phyloP scores from a whole-genome alignment of 2,797 vertebrate species.

The Toxotes lorentzi region DNA sequence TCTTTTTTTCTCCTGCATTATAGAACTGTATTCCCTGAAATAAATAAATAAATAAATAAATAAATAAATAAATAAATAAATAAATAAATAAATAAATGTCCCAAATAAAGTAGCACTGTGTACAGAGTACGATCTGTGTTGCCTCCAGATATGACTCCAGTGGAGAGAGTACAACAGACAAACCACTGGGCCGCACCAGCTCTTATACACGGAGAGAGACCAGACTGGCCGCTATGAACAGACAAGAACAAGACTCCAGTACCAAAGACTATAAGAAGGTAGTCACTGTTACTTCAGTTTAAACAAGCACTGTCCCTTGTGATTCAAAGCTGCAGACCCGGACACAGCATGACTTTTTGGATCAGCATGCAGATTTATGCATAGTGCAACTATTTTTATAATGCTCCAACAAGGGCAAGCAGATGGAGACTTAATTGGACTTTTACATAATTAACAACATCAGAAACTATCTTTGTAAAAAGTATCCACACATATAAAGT shows the following conservation, averaged over 20 bases:
- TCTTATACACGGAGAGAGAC: constrained; percentile 91
- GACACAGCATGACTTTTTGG: background rate
- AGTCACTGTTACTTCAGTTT: constrained; percentile 19
- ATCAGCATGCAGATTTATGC: background rate
- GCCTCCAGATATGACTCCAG: constrained; percentile 88
- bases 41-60: constrained; percentile 1
- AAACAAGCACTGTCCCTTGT: constrained; percentile 12
- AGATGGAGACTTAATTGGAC: background rate
- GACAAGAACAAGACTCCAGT: constrained; percentile 85
- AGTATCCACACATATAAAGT: background rate
- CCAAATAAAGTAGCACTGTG: constrained; percentile 12
- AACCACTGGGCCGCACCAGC: constrained; percentile 85
- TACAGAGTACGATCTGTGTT: constrained; percentile 26
- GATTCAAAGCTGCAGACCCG: background rate
- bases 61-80: background rate
- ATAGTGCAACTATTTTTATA: background rate
- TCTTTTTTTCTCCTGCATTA: constrained; percentile 4
- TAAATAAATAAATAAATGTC: background rate
- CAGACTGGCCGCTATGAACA: constrained; percentile 88
- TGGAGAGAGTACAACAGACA: constrained; percentile 87
- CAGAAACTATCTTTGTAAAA: background rate
- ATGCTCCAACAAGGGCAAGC: background rate
- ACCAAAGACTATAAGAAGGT: constrained; percentile 95
- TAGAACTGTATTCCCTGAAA: background rate
- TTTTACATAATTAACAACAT: background rate